Evolutionary conservation across 2,888 invertebrate genomes (phyloP).

Genomic region (Cryptus viduatorius): DNA sequence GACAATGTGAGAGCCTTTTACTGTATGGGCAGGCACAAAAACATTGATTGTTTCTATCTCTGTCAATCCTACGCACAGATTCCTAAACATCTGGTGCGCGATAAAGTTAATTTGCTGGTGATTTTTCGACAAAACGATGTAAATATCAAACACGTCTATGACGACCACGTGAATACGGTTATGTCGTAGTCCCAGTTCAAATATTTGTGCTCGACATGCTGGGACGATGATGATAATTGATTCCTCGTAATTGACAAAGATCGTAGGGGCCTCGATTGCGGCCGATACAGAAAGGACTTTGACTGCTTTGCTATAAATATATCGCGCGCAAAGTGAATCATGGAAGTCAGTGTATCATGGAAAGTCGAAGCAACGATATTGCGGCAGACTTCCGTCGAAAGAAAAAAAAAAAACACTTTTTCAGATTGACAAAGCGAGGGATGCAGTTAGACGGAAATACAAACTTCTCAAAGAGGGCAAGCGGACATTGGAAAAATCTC

Average conservation of each 20-base stretch:
- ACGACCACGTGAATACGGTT: conserved; percentile 67
- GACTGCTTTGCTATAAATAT: no score
- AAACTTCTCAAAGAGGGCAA: conserved; percentile 26
- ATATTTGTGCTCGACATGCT: conserved; percentile 21
- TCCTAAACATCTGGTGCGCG: no score
- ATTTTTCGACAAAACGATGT: no score
- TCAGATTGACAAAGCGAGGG: conserved; percentile 19
- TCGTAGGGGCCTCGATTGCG: conserved; percentile 20
- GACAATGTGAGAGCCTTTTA: no score
- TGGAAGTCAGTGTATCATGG: no score
- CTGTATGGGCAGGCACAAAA: no score
- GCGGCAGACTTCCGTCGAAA: conserved; percentile 37
- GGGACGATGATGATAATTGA: conserved; percentile 28
- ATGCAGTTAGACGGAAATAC: conserved; percentile 38
- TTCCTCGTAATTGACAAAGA: conserved; percentile 42
- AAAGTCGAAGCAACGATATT: no score
- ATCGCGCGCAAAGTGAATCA: no score
- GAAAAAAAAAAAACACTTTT: conserved; percentile 23
- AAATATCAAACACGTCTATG: conserved; percentile 75
- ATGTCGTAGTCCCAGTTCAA: conserved; percentile 57
- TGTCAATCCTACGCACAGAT: no score
- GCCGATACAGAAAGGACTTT: no score
- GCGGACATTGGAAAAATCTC: conserved; percentile 21
- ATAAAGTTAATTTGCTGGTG: no score
- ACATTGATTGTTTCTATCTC: no score